phyloP scores from a whole-genome alignment of 2,113 vertebrate species.

The Oncorhynchus keta region DNA sequence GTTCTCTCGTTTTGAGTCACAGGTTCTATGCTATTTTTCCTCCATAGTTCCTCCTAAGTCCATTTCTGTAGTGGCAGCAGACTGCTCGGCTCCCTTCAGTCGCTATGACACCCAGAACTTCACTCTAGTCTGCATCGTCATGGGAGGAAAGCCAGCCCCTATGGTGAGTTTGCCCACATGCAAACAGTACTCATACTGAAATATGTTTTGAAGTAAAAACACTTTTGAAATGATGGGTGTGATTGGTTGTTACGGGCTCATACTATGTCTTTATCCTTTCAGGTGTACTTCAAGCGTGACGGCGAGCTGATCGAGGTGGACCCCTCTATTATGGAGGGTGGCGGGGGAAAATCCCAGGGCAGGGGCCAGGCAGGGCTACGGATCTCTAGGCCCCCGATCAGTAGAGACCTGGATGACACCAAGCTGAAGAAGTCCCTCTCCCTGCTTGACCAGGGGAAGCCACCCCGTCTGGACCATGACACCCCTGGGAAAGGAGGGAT shows the following conservation, averaged over 20 bases:
- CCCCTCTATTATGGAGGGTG: slow-evolving; percentile 54
- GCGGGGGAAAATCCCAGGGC: slow-evolving; percentile 21
- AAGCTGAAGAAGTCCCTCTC: slow-evolving; percentile 81
- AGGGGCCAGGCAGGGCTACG: slow-evolving; percentile 49
- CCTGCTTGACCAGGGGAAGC: slow-evolving; percentile 65
- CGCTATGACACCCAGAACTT: slow-evolving; percentile 94
- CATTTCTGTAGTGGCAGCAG: slow-evolving; percentile 84
- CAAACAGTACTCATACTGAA: neutral
- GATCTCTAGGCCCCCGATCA: slow-evolving; percentile 73
- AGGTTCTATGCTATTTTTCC: slow-evolving; percentile 29
- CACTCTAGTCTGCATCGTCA: slow-evolving; percentile 89
- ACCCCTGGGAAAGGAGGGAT: slow-evolving; percentile 12
- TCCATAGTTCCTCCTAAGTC: slow-evolving; percentile 85
- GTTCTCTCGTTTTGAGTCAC: neutral
- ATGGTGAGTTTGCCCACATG: slow-evolving; percentile 69
- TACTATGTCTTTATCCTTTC: slow-evolving; percentile 14
- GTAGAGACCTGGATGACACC: slow-evolving; percentile 85
- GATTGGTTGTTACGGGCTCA: neutral
- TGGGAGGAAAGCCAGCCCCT: slow-evolving; percentile 88
- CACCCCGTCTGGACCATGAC: slow-evolving; percentile 38
- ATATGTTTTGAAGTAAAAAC: neutral
- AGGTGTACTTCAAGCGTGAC: slow-evolving; percentile 93
- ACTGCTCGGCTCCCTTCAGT: slow-evolving; percentile 84
- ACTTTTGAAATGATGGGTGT: neutral
- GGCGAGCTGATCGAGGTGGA: slow-evolving; percentile 86